Conservation (phyloP, 2,888 invertebrate genomes). For the Scaptomyza parva region DNA sequence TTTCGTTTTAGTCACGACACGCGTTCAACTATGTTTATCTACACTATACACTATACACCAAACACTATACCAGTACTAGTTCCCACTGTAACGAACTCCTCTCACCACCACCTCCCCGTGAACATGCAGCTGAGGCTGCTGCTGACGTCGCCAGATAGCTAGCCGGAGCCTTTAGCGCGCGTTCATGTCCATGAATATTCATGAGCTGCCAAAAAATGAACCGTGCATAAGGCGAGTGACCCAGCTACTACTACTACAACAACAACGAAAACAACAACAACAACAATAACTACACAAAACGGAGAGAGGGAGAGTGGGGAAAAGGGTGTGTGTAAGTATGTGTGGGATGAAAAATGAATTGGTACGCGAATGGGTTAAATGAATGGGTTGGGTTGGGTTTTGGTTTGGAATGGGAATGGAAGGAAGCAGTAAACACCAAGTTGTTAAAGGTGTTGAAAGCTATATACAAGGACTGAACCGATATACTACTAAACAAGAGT, state of each 20-base stretch:
- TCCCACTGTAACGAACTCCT: neutral
- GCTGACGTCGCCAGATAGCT: conserved; percentile 47
- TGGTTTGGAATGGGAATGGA: neutral
- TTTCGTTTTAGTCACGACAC: too few relatives aligned
- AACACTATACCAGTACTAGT: too few relatives aligned
- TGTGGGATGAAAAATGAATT: conserved; percentile 64
- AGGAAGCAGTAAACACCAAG: neutral
- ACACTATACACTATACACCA: neutral
- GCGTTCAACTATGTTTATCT: too few relatives aligned
- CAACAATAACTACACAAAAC: conserved; percentile 9
- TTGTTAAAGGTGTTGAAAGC: conserved; percentile 47
- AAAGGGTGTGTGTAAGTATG: neutral
- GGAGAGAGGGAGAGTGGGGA: neutral
- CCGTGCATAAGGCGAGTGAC: conserved; percentile 45
- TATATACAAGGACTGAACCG: neutral
- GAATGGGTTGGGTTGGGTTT: neutral
- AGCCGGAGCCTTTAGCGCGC: conserved; percentile 61
- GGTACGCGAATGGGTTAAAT: conserved; percentile 62
- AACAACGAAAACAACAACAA: neutral
- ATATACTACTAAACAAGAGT: neutral
- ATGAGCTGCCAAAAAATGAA: conserved; percentile 79
- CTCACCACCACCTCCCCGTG: too few relatives aligned
- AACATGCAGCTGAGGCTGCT: conserved; percentile 15
- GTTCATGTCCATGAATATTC: conserved; percentile 84
- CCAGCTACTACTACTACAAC: neutral